Percentiles rank a stretch among this genome's conserved stretches.
Evolutionary conservation across 2,888 invertebrate genomes (phyloP).

Genomic region (Odontomyia ornata): DNA sequence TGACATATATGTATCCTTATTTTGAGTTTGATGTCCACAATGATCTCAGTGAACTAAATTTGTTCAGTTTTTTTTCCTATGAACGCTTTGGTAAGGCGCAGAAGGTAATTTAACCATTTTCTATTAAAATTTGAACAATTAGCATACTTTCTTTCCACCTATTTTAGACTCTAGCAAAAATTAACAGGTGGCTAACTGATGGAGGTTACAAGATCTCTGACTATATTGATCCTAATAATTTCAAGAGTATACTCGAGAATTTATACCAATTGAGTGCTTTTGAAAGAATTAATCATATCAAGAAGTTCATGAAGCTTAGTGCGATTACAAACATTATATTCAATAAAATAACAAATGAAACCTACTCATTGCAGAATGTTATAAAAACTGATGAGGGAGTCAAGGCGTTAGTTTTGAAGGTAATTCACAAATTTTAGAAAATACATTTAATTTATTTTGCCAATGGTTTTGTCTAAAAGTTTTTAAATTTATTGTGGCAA

Average conservation of each 20-base stretch:
- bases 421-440: neutral
- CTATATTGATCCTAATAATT: neutral
- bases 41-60: neutral
- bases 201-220: neutral
- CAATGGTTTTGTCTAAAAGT: neutral
- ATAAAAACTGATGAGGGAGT: neutral
- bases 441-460: neutral
- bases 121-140: neutral
- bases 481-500: neutral
- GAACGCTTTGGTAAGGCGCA: neutral
- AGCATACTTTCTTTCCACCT: neutral
- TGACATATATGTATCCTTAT: neutral
- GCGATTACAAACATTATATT: neutral
- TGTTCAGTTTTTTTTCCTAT: neutral
- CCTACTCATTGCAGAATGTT: neutral
- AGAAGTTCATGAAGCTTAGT: neutral
- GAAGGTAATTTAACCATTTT: neutral
- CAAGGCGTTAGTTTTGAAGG: neutral
- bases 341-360: neutral
- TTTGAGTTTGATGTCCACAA: neutral
- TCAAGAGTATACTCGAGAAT: neutral
- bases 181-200: neutral
- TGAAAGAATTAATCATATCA: neutral
- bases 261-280: neutral
- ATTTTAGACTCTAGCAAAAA: neutral